A percentile compares a stretch with the other conserved stretches of the same genome.
phyloP scores from a whole-genome alignment of 2,113 vertebrate genomes.

The Phainopepla nitens region DNA sequence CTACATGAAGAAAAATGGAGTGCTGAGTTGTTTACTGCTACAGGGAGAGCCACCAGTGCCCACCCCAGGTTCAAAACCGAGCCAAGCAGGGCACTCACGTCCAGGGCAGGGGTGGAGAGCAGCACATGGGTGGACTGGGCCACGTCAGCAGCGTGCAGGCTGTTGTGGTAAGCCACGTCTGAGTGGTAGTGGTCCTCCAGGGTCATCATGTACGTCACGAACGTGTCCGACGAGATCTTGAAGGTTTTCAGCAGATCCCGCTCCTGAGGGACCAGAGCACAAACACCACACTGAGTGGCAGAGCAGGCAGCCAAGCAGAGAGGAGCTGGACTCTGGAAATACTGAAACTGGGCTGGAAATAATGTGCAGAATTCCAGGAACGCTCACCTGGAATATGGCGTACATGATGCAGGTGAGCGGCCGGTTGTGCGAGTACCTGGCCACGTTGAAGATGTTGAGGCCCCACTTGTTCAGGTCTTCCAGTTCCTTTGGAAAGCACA shows the following conservation, averaged over 20 bases:
- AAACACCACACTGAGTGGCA: not conserved
- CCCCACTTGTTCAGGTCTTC: slow-evolving; percentile 98
- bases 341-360: too few species aligned
- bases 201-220: slow-evolving; percentile 97
- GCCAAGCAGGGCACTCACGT: slow-evolving; percentile 76
- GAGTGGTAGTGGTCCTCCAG: slow-evolving; percentile 96
- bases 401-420: slow-evolving; percentile 97
- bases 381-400: slow-evolving; percentile 89
- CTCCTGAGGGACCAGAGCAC: slow-evolving; percentile 73
- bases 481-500: slow-evolving; percentile 78
- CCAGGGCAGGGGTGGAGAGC: slow-evolving; percentile 91
- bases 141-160: slow-evolving; percentile 94
- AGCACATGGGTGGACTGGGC: slow-evolving; percentile 96
- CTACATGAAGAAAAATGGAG: too few species aligned
- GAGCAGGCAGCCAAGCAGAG: fast-evolving
- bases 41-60: not conserved
- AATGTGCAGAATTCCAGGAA: too few species aligned
- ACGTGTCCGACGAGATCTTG: slow-evolving; percentile 93
- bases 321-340: too few species aligned
- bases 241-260: slow-evolving; percentile 94
- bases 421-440: slow-evolving; percentile 89
- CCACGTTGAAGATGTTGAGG: slow-evolving; percentile 93
- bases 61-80: not conserved
- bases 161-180: slow-evolving; percentile 96
- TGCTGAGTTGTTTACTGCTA: too few species aligned